These are phyloP conservation scores for Lamellibrachia luymesi DNA, from an alignment of 1,140 invertebrate genomes.

Conservation along the genomic window DNA sequence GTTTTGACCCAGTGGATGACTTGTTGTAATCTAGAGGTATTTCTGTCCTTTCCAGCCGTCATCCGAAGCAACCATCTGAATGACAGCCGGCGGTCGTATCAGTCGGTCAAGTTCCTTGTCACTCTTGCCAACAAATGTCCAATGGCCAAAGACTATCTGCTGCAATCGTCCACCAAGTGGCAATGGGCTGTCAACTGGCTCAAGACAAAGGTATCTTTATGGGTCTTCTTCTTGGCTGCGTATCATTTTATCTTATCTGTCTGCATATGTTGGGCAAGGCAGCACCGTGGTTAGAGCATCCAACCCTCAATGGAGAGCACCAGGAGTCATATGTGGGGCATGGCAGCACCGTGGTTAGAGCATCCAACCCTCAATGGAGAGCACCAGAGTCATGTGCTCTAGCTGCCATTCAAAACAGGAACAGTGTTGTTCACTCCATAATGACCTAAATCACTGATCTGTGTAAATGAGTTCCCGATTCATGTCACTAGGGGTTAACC, in stretches of 20 bases:
- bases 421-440: too few relatives aligned
- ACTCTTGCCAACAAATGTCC: conserved; percentile 52
- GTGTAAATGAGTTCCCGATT: too few relatives aligned
- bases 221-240: neutral
- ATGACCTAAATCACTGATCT: too few relatives aligned
- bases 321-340: neutral
- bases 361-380: too few relatives aligned
- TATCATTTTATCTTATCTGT: neutral
- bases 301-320: too few relatives aligned
- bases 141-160: conserved; percentile 56
- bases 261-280: too few relatives aligned
- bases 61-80: conserved; percentile 52
- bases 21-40: neutral
- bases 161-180: conserved; percentile 58
- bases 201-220: conserved; percentile 50
- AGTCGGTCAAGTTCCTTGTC: conserved; percentile 61
- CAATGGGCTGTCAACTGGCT: conserved; percentile 63
- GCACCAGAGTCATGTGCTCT: too few relatives aligned
- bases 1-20: too few relatives aligned
- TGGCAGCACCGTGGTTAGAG: too few relatives aligned
- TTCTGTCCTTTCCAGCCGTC: conserved; percentile 40
- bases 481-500: too few relatives aligned
- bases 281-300: too few relatives aligned
- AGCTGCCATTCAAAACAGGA: too few relatives aligned
- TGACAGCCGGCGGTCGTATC: conserved; percentile 59